Conservation (phyloP, 2,888 invertebrate species). For the Hipparchia semele region DNA sequence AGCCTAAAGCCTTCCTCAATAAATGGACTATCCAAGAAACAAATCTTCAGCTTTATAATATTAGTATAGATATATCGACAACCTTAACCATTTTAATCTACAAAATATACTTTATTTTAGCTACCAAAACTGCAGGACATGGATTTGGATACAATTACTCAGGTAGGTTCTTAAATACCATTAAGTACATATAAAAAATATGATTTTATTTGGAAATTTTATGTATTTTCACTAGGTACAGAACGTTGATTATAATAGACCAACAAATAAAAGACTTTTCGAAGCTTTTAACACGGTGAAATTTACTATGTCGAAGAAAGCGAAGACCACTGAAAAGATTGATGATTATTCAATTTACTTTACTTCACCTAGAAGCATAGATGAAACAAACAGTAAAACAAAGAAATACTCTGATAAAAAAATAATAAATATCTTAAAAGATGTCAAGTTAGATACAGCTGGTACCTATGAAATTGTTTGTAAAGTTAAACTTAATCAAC, state of each 20-base stretch:
- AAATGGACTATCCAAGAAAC: too few species aligned
- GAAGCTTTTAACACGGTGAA: constrained; percentile 35
- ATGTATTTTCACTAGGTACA: constrained; percentile 18
- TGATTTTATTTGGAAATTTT: too few species aligned
- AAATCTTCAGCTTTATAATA: too few species aligned
- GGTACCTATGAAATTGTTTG: constrained; percentile 59
- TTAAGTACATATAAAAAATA: not conserved
- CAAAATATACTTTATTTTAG: constrained; percentile 47
- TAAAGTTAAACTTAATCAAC: constrained; percentile 53
- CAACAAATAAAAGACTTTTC: constrained; percentile 30
- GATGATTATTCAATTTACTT: constrained; percentile 50
- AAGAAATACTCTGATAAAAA: constrained; percentile 61
- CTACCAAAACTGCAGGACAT: constrained; percentile 62
- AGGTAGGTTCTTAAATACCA: constrained; percentile 50
- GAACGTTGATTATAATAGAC: constrained; percentile 45
- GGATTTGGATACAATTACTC: constrained; percentile 59
- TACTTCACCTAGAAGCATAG: constrained; percentile 41
- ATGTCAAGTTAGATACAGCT: constrained; percentile 57
- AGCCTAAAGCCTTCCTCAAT: too few species aligned
- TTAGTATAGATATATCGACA: too few species aligned
- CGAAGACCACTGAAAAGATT: constrained; percentile 37
- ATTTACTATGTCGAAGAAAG: constrained; percentile 31
- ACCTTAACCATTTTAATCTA: too few species aligned
- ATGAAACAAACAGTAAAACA: constrained; percentile 17
- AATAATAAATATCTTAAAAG: constrained; percentile 69